Evolutionary conservation across 2,888 invertebrate genomes (phyloP), one percentile per base, ranked within the genome.

Genomic region (Adineta ricciae): DNA sequence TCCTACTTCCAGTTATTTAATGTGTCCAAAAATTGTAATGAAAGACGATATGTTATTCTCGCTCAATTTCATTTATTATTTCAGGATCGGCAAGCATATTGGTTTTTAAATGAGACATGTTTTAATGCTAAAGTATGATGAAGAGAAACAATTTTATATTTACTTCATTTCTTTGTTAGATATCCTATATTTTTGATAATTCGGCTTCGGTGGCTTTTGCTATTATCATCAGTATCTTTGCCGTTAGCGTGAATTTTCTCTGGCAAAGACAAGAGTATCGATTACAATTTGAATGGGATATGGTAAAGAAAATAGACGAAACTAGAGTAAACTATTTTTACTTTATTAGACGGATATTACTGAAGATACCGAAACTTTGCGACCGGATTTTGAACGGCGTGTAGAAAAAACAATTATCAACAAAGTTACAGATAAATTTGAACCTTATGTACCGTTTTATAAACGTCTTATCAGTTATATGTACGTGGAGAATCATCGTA

Each of bases 141-240:
- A 5, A 64, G 1, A 64, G 19, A 64, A 19, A 50, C 19, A 50
- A 50, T 9, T 46, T 46, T 46, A 46, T 46, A 5, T 46, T n/a
- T n/a, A n/a, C 46, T 46, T 36, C n/a, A 41, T 41, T 24, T 41
- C n/a, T n/a, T 41, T 14, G 4, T n/a, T 78, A 78, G 78, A 87
- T 91, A 86, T 95, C 96, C 0, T 95, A 97, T 89, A 92, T 98
- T 21, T 96, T 97, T 90, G 97, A 97, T 91, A 97, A 97, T 91
- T 94, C 95, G 0, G 94, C 95, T 21, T 97, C 97, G 0, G 95
- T 97, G 49, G 94, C 95, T 91, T 97, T 97, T 90, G 95, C 97
- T 1, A 94, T 95, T 87, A 95, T 97, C 89, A 97, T 97, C 96
- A 95, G 95, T 64, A 94, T 97, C 90, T 97, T 97, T 97, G 95